Evolutionary conservation across 2,888 invertebrate species (phyloP), one percentile per base, ranked within the genome.

Genomic region (Vandiemenella viatica): DNA sequence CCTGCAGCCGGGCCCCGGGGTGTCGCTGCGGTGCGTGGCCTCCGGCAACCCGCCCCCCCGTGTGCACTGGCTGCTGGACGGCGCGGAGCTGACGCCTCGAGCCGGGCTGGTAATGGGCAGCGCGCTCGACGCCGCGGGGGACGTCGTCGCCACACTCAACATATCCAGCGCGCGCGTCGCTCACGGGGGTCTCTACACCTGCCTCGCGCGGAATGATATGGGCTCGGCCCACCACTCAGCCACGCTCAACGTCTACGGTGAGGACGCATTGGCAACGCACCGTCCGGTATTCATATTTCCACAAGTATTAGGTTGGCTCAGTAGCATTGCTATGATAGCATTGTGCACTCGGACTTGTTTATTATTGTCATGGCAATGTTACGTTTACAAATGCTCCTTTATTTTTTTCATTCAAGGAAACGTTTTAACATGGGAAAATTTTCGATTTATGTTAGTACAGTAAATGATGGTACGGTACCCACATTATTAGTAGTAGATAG

Each of bases 111-210:
- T 65, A 55, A 55, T 62, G 52, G 58, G 60, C 46, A 56, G 61
- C 56, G 56, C 60, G 56, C 55, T 62, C 53, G 58, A 61, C 53
- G 43, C 64, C 51, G 53, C 55, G 22, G 66, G 65, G 52, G 86
- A 87, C 65, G 58, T 87, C 58, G 81, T 87, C 64, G 85, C 84
- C 70, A 84, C 86, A 69, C 74, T 87, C 61, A 87, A 88, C 71
- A 77, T 87, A 56, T 79, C 82, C 32, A 79, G 80, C 43, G 82
- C 83, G 40, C 73, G 80, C 10, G 77, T 85, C 3, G 82, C 85
- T 57, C 89, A 90, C 60, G 88, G 89, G 16, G 90, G 88, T 0
- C 76, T 85, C 40, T 91, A 90, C 68, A 81, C 82, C 19, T 91
- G 91, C 63, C 70, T 80, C 44, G 88, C 86, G 2, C 73, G 77